These are phyloP conservation scores for Drosophila niveifrons DNA, from an alignment of 2,888 invertebrate species.

Conservation along the genomic window DNA sequence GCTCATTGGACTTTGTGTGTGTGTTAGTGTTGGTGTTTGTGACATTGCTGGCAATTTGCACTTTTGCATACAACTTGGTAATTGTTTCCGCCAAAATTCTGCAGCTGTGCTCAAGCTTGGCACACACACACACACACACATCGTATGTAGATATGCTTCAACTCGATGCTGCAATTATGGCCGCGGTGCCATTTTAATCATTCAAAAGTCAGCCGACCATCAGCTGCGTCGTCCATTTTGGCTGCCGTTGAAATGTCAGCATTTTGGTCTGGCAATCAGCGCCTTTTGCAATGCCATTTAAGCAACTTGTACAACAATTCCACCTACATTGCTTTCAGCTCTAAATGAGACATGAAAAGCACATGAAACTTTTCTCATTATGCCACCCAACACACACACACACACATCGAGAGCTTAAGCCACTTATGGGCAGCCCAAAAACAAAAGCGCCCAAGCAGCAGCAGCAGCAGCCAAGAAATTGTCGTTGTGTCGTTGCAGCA, in stretches of 20 bases:
- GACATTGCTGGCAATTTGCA: constrained; percentile 73
- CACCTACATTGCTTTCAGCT: constrained; percentile 63
- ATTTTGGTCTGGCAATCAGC: constrained; percentile 21
- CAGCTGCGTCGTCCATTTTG: constrained; percentile 21
- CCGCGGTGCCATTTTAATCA: constrained; percentile 64
- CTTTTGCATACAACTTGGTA: constrained; percentile 78
- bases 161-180: constrained; percentile 41
- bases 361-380: constrained; percentile 85
- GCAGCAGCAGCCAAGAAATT: constrained; percentile 38
- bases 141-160: no score
- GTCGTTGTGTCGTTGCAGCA: constrained; percentile 38
- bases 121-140: no score
- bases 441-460: constrained; percentile 35
- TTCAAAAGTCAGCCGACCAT: constrained; percentile 64
- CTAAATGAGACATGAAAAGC: constrained; percentile 80
- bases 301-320: constrained; percentile 58
- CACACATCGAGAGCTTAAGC: constrained; percentile 43
- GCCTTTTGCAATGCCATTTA: constrained; percentile 48
- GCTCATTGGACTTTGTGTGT: constrained; percentile 18
- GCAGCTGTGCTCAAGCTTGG: constrained; percentile 53
- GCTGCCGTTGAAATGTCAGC: constrained; percentile 1
- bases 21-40: constrained; percentile 22
- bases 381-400: constrained; percentile 53
- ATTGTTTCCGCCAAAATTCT: constrained; percentile 75
- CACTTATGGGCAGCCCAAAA: constrained; percentile 56